phyloP scores from a whole-genome alignment of 2,797 vertebrate species.

The Nyctalus aviator region DNA sequence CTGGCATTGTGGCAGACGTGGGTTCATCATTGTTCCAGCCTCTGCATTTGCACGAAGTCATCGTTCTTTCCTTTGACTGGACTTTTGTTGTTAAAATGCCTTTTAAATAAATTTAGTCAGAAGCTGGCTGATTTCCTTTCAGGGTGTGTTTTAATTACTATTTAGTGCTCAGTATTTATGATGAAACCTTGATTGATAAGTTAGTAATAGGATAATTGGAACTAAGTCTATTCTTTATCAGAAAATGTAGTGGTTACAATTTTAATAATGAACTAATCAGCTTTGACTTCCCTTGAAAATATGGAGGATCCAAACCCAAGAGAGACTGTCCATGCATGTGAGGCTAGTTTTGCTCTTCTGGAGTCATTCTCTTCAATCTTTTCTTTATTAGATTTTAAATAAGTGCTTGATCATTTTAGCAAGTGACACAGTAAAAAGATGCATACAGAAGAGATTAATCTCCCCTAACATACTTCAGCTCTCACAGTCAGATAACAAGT shows the following conservation, averaged over 20 bases:
- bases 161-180: neutral
- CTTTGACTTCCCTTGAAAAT: conserved; percentile 24
- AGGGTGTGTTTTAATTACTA: neutral
- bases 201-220: conserved; percentile 40
- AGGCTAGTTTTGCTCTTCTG: neutral
- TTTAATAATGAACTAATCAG: neutral
- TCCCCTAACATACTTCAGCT: neutral
- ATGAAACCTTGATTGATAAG: conserved; percentile 1
- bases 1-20: neutral
- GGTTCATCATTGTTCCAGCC: neutral
- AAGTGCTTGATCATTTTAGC: neutral
- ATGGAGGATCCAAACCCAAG: neutral
- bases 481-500: neutral
- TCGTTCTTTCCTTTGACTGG: neutral
- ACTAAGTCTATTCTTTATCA: neutral
- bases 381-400: neutral
- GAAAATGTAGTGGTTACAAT: neutral
- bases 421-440: neutral
- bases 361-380: neutral
- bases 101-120: neutral
- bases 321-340: neutral
- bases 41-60: neutral
- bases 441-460: neutral
- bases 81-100: neutral
- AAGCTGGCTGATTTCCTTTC: neutral